Base-by-base conservation (phyloP, 2,797 vertebrate species). In the Chlorospingus semifuscus region DNA sequence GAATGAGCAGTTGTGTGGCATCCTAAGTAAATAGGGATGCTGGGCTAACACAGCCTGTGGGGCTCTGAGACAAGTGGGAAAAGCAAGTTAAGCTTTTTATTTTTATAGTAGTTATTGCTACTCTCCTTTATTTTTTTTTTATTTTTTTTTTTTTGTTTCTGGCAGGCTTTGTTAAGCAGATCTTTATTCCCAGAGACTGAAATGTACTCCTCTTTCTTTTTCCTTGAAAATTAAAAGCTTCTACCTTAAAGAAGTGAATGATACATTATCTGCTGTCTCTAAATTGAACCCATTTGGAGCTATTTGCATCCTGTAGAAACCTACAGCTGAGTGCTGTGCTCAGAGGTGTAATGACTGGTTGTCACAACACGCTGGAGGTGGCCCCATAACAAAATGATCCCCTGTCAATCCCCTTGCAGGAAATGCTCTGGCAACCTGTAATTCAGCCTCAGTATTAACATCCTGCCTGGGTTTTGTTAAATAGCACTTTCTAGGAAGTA, bases 341-440 rank as follows among this genome's bases (percentile, higher is more conserved):
- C 98, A 91, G 98, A 98, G 98, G 98, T 98, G 98, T 99, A 99
- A 99, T 99, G 99, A 99, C 98, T 98, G 99, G 99, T 99, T 99
- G 99, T 99, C 99, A 99, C 99, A 99, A 99, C 99, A 99, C 99
- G 98, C 98, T 98, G 98, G 99, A 99, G 99, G 99, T 99, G 99
- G 99, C 98, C 99, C 98, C 98, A 97, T 98, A 98, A 98, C 99
- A 98, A 99, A 99, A 99, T 99, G 99, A 99, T 99, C 98, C 99
- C 99, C 98, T 99, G 99, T 99, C 99, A 99, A 98, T 99, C 99
- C 97, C 95, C 97, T 98, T 95, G 97, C 98, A 98, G 98, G 98
- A 99, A 99, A 98, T 96, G 93, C 97, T 91, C 98, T 99, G 99
- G 99, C 99, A 99, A 99, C 99, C 99, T 99, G 99, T 99, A 99